These are phyloP conservation scores for Sminthurides bifidus DNA, from an alignment of 1,140 invertebrate species.

Conservation along the genomic window DNA sequence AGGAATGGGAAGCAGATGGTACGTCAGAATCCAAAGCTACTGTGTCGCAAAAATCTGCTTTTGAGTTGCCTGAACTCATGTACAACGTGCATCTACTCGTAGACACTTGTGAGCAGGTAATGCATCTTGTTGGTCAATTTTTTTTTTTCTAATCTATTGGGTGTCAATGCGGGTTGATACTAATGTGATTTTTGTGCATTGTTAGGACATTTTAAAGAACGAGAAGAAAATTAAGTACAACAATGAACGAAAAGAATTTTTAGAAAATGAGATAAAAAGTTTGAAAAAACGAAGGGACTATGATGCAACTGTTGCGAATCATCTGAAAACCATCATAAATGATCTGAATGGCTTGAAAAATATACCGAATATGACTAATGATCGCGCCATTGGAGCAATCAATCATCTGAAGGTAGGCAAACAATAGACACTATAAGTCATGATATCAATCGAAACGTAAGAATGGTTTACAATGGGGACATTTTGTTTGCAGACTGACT, in stretches of 20 bases:
- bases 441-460: not conserved
- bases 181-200: constrained; percentile 26
- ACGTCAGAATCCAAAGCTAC: not conserved
- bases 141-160: no score
- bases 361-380: not conserved
- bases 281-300: constrained; percentile 56
- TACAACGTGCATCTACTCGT: constrained; percentile 87
- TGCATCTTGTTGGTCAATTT: not conserved
- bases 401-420: constrained; percentile 13
- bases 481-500: constrained; percentile 15
- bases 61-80: constrained; percentile 70
- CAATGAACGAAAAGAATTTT: constrained; percentile 59
- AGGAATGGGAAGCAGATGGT: constrained; percentile 36
- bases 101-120: constrained; percentile 78
- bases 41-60: constrained; percentile 34
- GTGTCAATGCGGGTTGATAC: no score
- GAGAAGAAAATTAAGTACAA: constrained; percentile 63
- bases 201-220: constrained; percentile 73
- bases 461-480: no score
- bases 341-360: constrained; percentile 9
- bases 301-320: constrained; percentile 59
- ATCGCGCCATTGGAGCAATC: constrained; percentile 7
- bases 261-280: constrained; percentile 65
- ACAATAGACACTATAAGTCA: no score
- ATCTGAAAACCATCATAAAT: constrained; percentile 51